These are phyloP conservation scores for Indri indri DNA, from an alignment of 2,113 vertebrate species.

Conservation along the genomic window DNA sequence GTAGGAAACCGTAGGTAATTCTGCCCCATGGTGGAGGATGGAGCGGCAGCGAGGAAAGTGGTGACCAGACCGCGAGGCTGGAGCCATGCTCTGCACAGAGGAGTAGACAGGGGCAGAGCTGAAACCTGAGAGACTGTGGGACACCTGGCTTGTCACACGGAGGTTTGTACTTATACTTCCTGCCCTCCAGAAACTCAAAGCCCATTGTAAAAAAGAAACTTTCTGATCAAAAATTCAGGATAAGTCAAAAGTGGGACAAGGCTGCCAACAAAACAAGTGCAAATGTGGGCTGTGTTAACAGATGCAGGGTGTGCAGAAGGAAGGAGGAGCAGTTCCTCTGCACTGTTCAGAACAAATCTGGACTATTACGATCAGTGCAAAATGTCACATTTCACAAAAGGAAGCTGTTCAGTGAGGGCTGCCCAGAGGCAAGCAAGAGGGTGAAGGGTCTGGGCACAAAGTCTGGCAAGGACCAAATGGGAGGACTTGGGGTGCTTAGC, in stretches of 20 bases:
- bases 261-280: neutral
- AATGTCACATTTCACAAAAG: neutral
- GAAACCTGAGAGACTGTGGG: neutral
- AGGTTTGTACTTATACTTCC: neutral
- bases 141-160: neutral
- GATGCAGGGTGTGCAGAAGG: neutral
- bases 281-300: constrained; percentile 24
- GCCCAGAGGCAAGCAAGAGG: neutral
- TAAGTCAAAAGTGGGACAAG: neutral
- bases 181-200: neutral
- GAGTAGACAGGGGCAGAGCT: neutral
- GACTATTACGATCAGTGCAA: neutral
- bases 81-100: neutral
- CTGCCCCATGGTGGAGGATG: neutral
- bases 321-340: neutral
- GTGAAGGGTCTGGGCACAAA: neutral
- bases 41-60: neutral
- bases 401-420: neutral
- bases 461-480: neutral
- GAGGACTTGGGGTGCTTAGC: rapidly evolving
- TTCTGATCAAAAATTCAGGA: neutral
- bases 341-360: constrained; percentile 23
- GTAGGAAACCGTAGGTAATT: neutral
- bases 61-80: neutral
- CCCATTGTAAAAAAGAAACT: neutral